Conservation (phyloP, 1,140 invertebrate genomes). For the Drosophila cardini region DNA sequence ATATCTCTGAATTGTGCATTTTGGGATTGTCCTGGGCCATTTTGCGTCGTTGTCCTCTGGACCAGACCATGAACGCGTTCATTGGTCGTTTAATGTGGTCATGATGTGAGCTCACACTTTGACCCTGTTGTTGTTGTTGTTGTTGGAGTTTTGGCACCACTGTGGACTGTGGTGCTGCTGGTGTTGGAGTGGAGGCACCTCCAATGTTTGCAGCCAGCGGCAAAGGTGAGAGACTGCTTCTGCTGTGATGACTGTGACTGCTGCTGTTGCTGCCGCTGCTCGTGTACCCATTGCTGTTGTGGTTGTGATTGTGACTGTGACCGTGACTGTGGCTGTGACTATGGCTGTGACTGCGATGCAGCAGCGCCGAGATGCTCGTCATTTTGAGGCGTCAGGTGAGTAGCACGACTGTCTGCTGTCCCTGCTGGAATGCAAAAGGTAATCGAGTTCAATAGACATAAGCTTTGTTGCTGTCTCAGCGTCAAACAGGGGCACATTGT, state of each 20-base stretch:
- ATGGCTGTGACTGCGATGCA: conserved; percentile 68
- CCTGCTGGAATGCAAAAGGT: conserved; percentile 68
- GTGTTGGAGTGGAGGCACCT: conserved; percentile 44
- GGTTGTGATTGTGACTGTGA: conserved; percentile 62
- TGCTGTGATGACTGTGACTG: conserved; percentile 68
- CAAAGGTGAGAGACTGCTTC: conserved; percentile 68
- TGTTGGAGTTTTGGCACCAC: conserved; percentile 45
- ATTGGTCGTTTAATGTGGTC: conserved; percentile 95
- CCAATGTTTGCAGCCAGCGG: conserved; percentile 32
- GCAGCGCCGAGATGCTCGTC: conserved; percentile 72
- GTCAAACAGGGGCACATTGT: conserved; percentile 6
- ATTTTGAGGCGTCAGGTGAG: conserved; percentile 59
- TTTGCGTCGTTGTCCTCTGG: conserved; percentile 93
- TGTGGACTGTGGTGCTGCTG: conserved; percentile 27
- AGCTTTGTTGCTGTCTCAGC: conserved; percentile 55
- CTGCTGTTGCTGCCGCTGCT: conserved; percentile 68
- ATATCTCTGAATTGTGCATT: conserved; percentile 98
- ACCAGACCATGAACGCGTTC: conserved; percentile 98
- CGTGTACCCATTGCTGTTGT: conserved; percentile 58
- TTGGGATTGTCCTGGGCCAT: conserved; percentile 99
- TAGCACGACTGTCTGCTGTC: conserved; percentile 51
- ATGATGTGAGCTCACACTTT: conserved; percentile 54
- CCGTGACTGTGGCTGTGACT: conserved; percentile 41
- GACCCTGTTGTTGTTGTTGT: conserved; percentile 45
- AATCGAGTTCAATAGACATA: conserved; percentile 74